Base-by-base conservation (phyloP, 1,140 invertebrate species). In the Psix sp. region DNA sequence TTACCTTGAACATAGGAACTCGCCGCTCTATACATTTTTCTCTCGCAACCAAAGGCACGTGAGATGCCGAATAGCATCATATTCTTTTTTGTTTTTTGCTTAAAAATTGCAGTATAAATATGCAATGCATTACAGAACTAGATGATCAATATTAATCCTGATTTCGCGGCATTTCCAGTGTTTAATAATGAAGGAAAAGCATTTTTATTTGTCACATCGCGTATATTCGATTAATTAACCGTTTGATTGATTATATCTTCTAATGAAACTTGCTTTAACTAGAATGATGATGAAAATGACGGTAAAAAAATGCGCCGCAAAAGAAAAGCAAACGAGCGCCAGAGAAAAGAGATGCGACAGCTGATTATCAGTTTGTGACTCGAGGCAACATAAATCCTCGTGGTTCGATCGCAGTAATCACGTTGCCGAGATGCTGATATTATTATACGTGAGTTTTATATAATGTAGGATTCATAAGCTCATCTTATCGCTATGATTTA, bases 1-100 rank as follows among this genome's bases (percentile, higher is more conserved):
- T 57, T 71, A 57, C 60, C 66, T 67, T 57, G 66, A 60, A 71
- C 73, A 51, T 59, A 70, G 45, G 42, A 67, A 66, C 57, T 46
- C 16, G 49, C 73, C 51, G 66, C 54, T 76, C 36, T 66, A 36
- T 51, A 43, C 66, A 49, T 65, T 65, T 66, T 59, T 59, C 46
- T 13, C 38, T 46, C 38, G 29, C 36, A 33, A 39, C 18, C 26
- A 36, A 60, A 66, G 48, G 60, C 46, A 56, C 49, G 43, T 51
- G 49, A 10, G 7, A 49, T 62, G 40, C 54, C 60, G 42, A 73
- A 73, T 66, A 73, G 40, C 60, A 52, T 52, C 52, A 29, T 52
- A 52, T 71, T 62, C 38, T 31, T 35, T 13, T 0, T 42, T 7
- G 26, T 51, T 68, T 54, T 45, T 13, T 35, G 10, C 11, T 11